A percentile compares a stretch with the other conserved stretches of the same genome.
These are phyloP conservation scores for Phasia obesa DNA, from an alignment of 2,888 invertebrate genomes.

Conservation along the genomic window DNA sequence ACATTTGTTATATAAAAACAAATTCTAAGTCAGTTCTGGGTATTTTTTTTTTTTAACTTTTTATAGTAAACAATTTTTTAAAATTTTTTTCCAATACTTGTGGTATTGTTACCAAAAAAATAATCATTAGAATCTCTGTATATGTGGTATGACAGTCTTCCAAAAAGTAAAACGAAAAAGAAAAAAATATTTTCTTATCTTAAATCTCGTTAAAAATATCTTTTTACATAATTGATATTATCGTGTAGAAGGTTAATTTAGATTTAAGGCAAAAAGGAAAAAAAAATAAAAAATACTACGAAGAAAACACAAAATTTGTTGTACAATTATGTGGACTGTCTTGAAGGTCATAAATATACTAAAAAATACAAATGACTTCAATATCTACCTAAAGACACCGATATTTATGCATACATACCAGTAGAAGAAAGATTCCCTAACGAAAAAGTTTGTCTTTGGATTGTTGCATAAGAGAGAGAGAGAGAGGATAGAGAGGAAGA, in stretches of 20 bases:
- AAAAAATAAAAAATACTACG: not conserved
- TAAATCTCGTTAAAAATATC: slow-evolving; percentile 58
- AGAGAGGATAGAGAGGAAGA: not conserved
- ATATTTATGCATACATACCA: slow-evolving; percentile 4
- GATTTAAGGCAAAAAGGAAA: slow-evolving; percentile 45
- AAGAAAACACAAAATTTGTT: slow-evolving; percentile 44
- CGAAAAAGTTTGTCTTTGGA: not conserved
- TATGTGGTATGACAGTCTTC: not conserved
- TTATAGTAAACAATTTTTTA: too few relatives aligned
- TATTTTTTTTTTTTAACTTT: too few relatives aligned
- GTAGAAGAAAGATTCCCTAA: slow-evolving; percentile 3
- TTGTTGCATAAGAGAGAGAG: not conserved
- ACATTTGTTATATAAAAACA: too few relatives aligned
- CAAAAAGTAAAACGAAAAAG: not conserved
- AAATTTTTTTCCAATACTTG: too few relatives aligned
- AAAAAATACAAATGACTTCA: slow-evolving; percentile 28
- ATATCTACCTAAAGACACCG: slow-evolving; percentile 24
- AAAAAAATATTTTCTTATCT: slow-evolving; percentile 44
- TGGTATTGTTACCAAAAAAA: not conserved
- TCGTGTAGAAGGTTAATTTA: slow-evolving; percentile 64
- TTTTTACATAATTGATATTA: slow-evolving; percentile 69
- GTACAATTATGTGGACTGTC: slow-evolving; percentile 23
- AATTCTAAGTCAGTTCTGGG: too few relatives aligned
- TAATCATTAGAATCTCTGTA: not conserved
- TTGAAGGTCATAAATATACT: slow-evolving; percentile 66